Evolutionary conservation across 2,888 invertebrate species (phyloP).

Genomic region (Homarus gammarus): DNA sequence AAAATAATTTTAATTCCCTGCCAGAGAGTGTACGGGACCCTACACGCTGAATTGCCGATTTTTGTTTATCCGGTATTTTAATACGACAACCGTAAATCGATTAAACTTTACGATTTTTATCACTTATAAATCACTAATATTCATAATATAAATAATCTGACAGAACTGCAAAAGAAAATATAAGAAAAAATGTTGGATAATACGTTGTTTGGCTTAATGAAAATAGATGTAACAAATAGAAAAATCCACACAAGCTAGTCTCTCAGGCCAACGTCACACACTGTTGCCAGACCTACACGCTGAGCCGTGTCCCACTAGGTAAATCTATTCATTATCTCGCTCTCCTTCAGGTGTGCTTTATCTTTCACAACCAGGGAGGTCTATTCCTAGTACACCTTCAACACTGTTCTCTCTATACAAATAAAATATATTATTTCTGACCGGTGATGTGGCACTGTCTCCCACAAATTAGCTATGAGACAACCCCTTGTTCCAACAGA

Average conservation of each 20-base stretch:
- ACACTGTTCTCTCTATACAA: neutral
- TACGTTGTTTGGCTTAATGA: neutral
- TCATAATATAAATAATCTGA: neutral
- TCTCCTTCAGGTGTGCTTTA: neutral
- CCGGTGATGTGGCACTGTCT: neutral
- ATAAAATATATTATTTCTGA: neutral
- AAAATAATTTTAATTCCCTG: neutral
- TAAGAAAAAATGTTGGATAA: neutral
- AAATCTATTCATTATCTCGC: neutral
- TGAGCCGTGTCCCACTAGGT: neutral
- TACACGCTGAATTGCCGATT: conserved; percentile 36
- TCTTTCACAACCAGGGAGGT: neutral
- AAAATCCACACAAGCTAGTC: conserved; percentile 32
- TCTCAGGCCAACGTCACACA: conserved; percentile 36
- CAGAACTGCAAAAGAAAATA: neutral
- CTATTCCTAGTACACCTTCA: neutral
- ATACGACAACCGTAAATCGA: neutral
- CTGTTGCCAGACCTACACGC: conserved; percentile 32
- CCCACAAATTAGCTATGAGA: conserved; percentile 36
- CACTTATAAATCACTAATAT: neutral
- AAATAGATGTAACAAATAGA: conserved; percentile 43
- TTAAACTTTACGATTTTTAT: neutral
- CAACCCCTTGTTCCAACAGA: conserved; percentile 12
- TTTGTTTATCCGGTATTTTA: conserved; percentile 3
- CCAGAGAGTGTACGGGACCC: conserved; percentile 1